Evolutionary conservation across 2,113 vertebrate species (phyloP), one percentile per base, ranked within the genome.

Genomic region (Xyrauchen texanus): DNA sequence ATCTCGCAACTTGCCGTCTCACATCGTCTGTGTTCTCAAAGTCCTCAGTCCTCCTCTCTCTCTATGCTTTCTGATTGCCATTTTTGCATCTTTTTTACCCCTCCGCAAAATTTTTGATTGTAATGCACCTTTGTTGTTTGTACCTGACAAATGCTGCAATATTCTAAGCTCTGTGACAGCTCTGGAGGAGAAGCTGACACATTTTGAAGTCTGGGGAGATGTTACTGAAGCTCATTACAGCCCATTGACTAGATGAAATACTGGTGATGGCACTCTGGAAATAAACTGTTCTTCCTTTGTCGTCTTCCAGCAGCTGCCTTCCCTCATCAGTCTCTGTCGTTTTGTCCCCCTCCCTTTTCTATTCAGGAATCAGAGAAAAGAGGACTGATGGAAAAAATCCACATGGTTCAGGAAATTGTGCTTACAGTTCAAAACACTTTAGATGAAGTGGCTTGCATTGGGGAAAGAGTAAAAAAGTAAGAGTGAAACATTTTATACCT

Each of bases 391-490:
- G 95, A 98, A 47, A 96, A 98, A 90, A 95, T 99, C 87, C 94
- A 97, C 81, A 99, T 98, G 97, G 95, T 99, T 60, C 98, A 99
- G 69, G 97, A 99, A 78, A 94, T 98, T 79, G 93, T 99, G 16
- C 90, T 98, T 83, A 92, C 88, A 2, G 96, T 98, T 83, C 98
- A 99, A 85, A 95, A 88, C 45, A 82, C 95, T 85, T 87, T 99
- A 84, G 96, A 96, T 83, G 96, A 97, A 90, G 82, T 94, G 4
- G 96, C 96, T 57, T 96, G 94, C 4, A 92, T 97, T 58, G 96
- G 95, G 81, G 98, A 99, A 86, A 93, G 96, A 88, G 91, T 96
- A 87, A 99, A 98, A 91, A 99, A 99, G 98, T 99, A 94, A 94
- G 92, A 34, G 21, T 3, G 3, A 91, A 64, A 10, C 2, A 46